phyloP scores from a whole-genome alignment of 2,888 invertebrate genomes.

The Heterodera filipjevi region DNA sequence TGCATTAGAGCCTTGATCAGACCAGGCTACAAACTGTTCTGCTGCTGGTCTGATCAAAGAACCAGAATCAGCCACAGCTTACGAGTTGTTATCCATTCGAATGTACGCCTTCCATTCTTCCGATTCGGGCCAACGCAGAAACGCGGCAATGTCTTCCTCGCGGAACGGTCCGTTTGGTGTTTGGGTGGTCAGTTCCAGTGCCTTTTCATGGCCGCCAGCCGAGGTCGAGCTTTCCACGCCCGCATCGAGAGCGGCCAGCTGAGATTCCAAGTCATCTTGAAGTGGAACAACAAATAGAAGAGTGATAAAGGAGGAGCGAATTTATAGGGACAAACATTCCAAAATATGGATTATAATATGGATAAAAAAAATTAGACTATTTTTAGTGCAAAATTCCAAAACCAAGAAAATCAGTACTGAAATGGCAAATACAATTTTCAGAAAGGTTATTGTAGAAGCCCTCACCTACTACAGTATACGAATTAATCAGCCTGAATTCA shows the following conservation, averaged over 20 bases:
- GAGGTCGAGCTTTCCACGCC: slow-evolving; percentile 32
- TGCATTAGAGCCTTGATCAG: too few relatives aligned
- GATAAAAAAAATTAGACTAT: too few relatives aligned
- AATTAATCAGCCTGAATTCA: too few relatives aligned
- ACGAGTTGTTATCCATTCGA: slow-evolving; percentile 51
- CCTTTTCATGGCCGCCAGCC: slow-evolving; percentile 25
- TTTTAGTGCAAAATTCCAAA: too few relatives aligned
- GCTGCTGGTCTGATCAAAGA: background rate
- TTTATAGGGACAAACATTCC: too few relatives aligned
- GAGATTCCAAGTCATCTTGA: background rate
- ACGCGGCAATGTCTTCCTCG: slow-evolving; percentile 56
- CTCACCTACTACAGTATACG: too few relatives aligned
- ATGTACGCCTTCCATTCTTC: slow-evolving; percentile 62
- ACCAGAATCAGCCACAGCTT: background rate
- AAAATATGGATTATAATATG: too few relatives aligned
- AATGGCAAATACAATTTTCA: too few relatives aligned
- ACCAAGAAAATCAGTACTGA: too few relatives aligned
- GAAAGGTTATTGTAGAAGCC: too few relatives aligned
- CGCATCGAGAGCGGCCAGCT: slow-evolving; percentile 44
- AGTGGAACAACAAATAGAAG: background rate
- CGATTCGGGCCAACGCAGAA: slow-evolving; percentile 62
- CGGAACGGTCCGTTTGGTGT: slow-evolving; percentile 39
- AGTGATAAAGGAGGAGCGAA: too few relatives aligned
- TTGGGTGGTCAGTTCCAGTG: background rate
- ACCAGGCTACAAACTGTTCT: too few relatives aligned